phyloP scores from a whole-genome alignment of 2,888 invertebrate genomes.

The Scotopteryx bipunctaria region DNA sequence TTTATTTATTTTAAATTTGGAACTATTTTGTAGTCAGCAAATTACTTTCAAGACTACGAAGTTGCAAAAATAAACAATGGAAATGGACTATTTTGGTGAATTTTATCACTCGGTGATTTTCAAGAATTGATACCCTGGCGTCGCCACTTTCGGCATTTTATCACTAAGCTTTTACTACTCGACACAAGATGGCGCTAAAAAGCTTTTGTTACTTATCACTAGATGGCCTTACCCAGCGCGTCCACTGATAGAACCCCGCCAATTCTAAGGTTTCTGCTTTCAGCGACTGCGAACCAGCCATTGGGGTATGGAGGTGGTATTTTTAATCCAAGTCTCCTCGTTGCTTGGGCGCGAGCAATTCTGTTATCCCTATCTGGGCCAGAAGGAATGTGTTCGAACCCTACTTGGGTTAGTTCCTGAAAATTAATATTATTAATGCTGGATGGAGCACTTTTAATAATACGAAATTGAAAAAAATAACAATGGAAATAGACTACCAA shows the following conservation, averaged over 20 bases:
- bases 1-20: too few species aligned
- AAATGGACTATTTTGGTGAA: too few species aligned
- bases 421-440: neutral
- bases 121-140: too few species aligned
- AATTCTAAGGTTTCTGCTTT: conserved; percentile 84
- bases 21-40: too few species aligned
- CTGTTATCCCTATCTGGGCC: conserved; percentile 54
- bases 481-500: too few species aligned
- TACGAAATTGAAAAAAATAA: too few species aligned
- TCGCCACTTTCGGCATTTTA: too few species aligned
- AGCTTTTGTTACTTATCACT: conserved; percentile 1
- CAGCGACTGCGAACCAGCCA: conserved; percentile 93
- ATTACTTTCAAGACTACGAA: too few species aligned
- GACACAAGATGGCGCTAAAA: conserved; percentile 4
- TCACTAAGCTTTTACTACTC: neutral
- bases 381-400: conserved; percentile 64
- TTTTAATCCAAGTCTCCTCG: conserved; percentile 83
- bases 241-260: conserved; percentile 84
- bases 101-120: too few species aligned
- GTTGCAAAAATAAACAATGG: too few species aligned
- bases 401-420: conserved; percentile 77
- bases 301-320: conserved; percentile 94
- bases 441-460: too few species aligned
- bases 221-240: conserved; percentile 82
- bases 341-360: conserved; percentile 74